Base-by-base conservation (phyloP, 2,113 vertebrate species). In the Spilogale gracilis region DNA sequence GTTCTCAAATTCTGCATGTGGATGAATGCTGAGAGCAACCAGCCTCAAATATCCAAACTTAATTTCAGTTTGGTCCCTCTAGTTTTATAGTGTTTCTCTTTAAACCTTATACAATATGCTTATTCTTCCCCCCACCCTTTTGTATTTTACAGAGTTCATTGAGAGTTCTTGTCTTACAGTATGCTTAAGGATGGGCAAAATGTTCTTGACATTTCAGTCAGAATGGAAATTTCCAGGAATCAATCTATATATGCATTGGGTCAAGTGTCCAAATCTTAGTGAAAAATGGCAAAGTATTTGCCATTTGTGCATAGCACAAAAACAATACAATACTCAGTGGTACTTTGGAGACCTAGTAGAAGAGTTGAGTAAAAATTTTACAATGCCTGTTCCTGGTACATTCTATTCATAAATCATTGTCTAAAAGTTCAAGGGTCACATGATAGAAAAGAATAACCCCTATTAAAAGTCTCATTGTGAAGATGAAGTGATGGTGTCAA, bases 31-130 rank as follows among this genome's bases (percentile, higher is more conserved):
- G 54, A 38, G 18, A 61, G 10, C 9, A 78, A 74, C 3, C 20
- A 89, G 48, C 10, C 13, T 30, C n/a, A 73, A 92, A 94, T 84
- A 27, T 84, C 38, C 63, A 94, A 88, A 95, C 88, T 95, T 54
- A 89, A 74, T 82, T 96, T 93, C 45, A 74, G 52, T 89, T 93
- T 61, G 83, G 6, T 87, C 12, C 16, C 45, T 82, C 20, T 94
- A 86, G 87, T 84, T 73, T 9, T 60, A 80, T 73, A 96, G 38
- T 30, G 0, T 91, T 93, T 93, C 50, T 93, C 67, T 23, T 93
- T 67, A 95, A 88, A 56, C 23, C 9, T 45, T 45, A 63, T 13
- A 83, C 3, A 60, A 81, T n/a, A 87, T 74, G 25, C 56, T 94
- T 94, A 27, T 60, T 94, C 80, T 32, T 69, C 16, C 32, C 32